These are phyloP conservation scores for Lithophane leautieri DNA, from an alignment of 2,888 invertebrate species.

Conservation along the genomic window DNA sequence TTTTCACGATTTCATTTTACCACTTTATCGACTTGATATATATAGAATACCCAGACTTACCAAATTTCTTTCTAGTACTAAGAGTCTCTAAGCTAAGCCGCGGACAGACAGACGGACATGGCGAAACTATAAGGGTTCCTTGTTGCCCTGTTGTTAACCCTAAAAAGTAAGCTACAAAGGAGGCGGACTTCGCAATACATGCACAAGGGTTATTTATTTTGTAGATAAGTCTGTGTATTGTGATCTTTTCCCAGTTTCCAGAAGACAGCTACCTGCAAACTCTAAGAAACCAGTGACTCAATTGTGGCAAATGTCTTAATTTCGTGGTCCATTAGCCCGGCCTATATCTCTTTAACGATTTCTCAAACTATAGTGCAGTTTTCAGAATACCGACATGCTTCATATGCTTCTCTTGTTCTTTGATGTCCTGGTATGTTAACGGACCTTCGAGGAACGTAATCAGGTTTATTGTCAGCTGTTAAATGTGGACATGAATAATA, in stretches of 20 bases:
- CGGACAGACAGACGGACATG: no score
- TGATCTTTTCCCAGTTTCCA: conserved; percentile 13
- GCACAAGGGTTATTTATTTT: conserved; percentile 2
- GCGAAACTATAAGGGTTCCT: no score
- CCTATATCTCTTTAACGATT: conserved; percentile 59
- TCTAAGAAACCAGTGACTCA: conserved; percentile 32
- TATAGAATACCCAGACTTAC: no score
- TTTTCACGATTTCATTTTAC: no score
- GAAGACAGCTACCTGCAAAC: conserved; percentile 11
- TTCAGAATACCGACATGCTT: conserved; percentile 17
- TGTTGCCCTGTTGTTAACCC: no score
- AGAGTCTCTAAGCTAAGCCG: no score
- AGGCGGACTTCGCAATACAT: background rate
- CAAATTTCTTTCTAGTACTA: no score
- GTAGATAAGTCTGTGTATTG: conserved; percentile 5
- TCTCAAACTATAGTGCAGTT: conserved; percentile 35
- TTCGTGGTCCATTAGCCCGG: conserved; percentile 54
- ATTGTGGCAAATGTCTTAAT: conserved; percentile 57
- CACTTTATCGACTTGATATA: no score
- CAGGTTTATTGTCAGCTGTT: conserved; percentile 37
- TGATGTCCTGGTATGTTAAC: conserved; percentile 53
- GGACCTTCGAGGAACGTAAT: conserved; percentile 34
- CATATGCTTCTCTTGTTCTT: conserved; percentile 43
- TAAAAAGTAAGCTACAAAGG: conserved; percentile 5
- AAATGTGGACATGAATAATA: conserved; percentile 7